These are phyloP conservation scores for Stichopus chloronotus DNA, from an alignment of 35 echinoderm and acorn worm species.

Conservation along the genomic window DNA sequence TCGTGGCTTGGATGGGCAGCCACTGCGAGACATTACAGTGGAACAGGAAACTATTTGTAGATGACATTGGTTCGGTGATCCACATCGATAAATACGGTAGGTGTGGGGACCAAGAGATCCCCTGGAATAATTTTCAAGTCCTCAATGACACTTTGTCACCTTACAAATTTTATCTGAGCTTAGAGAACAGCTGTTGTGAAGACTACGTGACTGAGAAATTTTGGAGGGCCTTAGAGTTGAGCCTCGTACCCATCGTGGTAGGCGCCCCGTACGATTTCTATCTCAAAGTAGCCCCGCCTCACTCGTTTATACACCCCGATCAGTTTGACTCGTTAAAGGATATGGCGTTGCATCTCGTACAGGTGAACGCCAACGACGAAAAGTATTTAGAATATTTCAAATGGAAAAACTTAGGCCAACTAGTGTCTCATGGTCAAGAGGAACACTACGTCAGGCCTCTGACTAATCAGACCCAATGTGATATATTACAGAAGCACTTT, in stretches of 20 bases:
- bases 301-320: conserved; percentile 42
- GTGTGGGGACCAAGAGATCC: conserved; percentile 60
- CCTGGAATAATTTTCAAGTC: conserved; percentile 31
- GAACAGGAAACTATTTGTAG: conserved; percentile 56
- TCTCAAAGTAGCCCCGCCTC: conserved; percentile 25
- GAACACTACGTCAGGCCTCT: conserved; percentile 30
- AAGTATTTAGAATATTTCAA: conserved; percentile 58
- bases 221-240: conserved; percentile 46
- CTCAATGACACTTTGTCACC: background rate
- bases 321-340: conserved; percentile 42
- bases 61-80: background rate
- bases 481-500: conserved; percentile 19
- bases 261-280: conserved; percentile 46
- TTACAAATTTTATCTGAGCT: conserved; percentile 64
- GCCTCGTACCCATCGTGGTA: conserved; percentile 44
- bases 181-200: conserved; percentile 72
- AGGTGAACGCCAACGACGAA: conserved; percentile 35
- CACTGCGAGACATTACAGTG: conserved; percentile 63
- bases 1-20: conserved; percentile 63
- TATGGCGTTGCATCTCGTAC: conserved; percentile 31
- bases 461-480: conserved; percentile 26
- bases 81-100: conserved; percentile 60
- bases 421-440: conserved; percentile 20
- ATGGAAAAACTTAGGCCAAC: conserved; percentile 31
- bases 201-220: conserved; percentile 82